Base-by-base conservation (phyloP, 2,888 invertebrate genomes). In the Lochmaea capreae region DNA sequence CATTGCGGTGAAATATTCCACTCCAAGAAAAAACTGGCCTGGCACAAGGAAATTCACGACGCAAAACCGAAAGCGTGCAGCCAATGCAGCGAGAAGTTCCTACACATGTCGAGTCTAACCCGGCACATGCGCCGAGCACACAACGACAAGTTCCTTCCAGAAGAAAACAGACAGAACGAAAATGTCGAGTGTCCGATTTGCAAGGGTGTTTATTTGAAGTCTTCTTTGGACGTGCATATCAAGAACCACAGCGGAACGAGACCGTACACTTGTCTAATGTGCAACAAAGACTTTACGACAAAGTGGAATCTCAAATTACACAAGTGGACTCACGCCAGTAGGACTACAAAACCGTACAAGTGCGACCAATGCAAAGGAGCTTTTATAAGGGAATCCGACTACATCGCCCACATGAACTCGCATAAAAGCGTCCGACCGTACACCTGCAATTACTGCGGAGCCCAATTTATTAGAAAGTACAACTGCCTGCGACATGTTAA, bases 271-370 rank as follows among this genome's bases (percentile, higher is more conserved):
- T 97, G 97, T 87, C 89, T 92, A 69, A 92, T 96, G 70, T 96
- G 97, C 88, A 94, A 92, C 84, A 96, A 95, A 85, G 90, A 92
- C 43, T 96, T 96, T 88, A 93, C 94, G 80, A 96, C 96, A 79
- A 95, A 95, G 86, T 96, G 96, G 94, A 96, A 96, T 88, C 89
- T 96, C 67, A 95, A 95, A 85, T 90, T 95, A 80, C 96, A 97
- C 88, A 92, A 93, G 79, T 96, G 96, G 96, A 95, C 95, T 67
- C 96, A 97, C 88, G 93, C 93, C 71, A 93, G 93, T 67, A 92
- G 95, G 76, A 93, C 93, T 16, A 91, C 94, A 42, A 95, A 95
- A 84, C 96, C 96, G 0, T 95, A 90, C 89, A 95, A 95, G 86
- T 96, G 96, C 87, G 90, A 90, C 77, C 90, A 93, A 80, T 96